Evolutionary conservation across 2,113 vertebrate genomes (phyloP).

Genomic region (Triplophysa siluroides): DNA sequence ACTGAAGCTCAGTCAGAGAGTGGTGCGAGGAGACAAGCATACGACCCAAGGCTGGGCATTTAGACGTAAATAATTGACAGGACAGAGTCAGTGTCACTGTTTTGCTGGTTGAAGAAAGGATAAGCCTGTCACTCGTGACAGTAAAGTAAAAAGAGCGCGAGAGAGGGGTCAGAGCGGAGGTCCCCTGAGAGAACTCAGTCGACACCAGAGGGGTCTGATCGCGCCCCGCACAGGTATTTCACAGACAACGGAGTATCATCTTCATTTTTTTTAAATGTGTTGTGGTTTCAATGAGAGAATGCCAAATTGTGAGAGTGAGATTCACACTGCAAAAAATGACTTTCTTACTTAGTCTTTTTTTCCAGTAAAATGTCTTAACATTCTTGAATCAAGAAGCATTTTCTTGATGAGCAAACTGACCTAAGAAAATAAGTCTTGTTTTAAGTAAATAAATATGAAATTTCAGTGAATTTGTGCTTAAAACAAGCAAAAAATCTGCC

Average conservation of each 20-base stretch:
- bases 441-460: no score
- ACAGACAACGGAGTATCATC: background rate
- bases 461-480: no score
- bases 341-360: no score
- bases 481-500: no score
- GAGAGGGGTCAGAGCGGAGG: slow-evolving; percentile 17
- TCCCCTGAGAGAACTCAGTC: slow-evolving; percentile 11
- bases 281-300: background rate
- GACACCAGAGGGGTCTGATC: background rate
- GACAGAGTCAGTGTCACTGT: slow-evolving; percentile 45
- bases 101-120: slow-evolving; percentile 48
- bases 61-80: slow-evolving; percentile 49
- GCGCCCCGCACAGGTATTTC: background rate
- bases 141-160: slow-evolving; percentile 32
- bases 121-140: slow-evolving; percentile 59
- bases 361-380: no score
- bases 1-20: background rate
- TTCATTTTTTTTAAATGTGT: background rate
- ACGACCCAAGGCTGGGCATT: slow-evolving; percentile 23
- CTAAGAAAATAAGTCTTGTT: no score
- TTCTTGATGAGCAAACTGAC: no score
- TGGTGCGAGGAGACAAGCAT: background rate
- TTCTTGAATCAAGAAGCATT: no score
- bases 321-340: no score
- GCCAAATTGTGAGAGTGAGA: background rate